Evolutionary conservation across 2,113 vertebrate genomes (phyloP).

Genomic region (Shinisaurus crocodilurus): DNA sequence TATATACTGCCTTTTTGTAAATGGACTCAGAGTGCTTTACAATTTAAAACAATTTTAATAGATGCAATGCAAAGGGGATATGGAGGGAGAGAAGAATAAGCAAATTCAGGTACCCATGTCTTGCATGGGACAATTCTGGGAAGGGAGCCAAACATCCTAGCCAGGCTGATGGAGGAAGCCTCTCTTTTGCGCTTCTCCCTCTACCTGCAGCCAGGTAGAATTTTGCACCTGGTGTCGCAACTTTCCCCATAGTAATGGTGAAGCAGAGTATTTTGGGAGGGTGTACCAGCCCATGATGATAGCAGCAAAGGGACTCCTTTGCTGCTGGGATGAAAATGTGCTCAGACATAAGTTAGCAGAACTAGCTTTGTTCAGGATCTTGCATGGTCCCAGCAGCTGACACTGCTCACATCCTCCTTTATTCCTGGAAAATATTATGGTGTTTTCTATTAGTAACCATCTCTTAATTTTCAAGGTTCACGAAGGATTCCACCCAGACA

Average conservation of each 20-base stretch:
- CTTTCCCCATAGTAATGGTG: background rate
- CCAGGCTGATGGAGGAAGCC: background rate
- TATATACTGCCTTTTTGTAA: background rate
- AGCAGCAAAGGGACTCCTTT: background rate
- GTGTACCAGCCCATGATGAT: background rate
- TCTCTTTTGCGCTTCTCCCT: background rate
- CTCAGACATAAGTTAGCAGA: background rate
- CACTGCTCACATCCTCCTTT: background rate
- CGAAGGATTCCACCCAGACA: constrained; percentile 78
- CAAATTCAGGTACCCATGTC: background rate
- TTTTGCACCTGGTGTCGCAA: background rate
- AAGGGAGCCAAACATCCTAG: background rate
- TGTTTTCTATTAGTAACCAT: background rate
- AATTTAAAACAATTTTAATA: background rate
- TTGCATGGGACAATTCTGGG: background rate
- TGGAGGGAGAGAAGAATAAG: background rate
- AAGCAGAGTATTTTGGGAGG: background rate
- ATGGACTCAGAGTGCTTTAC: background rate
- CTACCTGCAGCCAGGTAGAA: background rate
- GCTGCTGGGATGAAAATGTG: background rate
- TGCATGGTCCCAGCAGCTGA: background rate
- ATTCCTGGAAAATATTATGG: background rate
- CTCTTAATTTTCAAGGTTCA: constrained; percentile 78
- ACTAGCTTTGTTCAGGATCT: background rate
- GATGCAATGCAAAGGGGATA: background rate